phyloP scores from a whole-genome alignment of 2,888 invertebrate species.

The Drosophila diplacantha region DNA sequence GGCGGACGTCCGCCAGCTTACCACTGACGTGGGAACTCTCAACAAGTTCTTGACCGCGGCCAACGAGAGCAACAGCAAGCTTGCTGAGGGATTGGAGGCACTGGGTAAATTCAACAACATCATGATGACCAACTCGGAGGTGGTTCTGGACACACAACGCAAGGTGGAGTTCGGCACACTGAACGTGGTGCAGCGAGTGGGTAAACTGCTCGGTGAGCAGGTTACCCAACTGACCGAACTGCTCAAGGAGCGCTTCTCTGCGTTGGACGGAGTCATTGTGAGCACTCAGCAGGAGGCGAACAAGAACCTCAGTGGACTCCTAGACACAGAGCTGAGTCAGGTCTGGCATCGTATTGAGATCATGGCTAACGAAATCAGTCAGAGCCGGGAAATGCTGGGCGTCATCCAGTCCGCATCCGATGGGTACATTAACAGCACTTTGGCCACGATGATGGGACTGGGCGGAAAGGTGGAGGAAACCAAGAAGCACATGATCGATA shows the following conservation, averaged over 20 bases:
- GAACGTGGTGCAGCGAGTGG: slow-evolving; percentile 87
- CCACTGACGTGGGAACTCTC: slow-evolving; percentile 80
- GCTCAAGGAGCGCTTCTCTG: slow-evolving; percentile 84
- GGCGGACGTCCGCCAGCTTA: slow-evolving; percentile 79
- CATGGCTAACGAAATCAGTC: slow-evolving; percentile 89
- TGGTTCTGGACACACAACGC: slow-evolving; percentile 89
- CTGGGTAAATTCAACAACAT: slow-evolving; percentile 87
- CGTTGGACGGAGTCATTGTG: slow-evolving; percentile 83
- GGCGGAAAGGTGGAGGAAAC: slow-evolving; percentile 88
- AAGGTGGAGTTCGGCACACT: slow-evolving; percentile 90
- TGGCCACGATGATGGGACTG: slow-evolving; percentile 87
- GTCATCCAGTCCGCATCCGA: slow-evolving; percentile 86
- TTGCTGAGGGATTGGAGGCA: slow-evolving; percentile 79
- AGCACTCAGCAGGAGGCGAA: slow-evolving; percentile 85
- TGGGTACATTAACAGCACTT: slow-evolving; percentile 87
- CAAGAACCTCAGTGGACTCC: slow-evolving; percentile 85
- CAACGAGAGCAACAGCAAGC: slow-evolving; percentile 79
- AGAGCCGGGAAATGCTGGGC: slow-evolving; percentile 86
- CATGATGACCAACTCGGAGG: slow-evolving; percentile 89
- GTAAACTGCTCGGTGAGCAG: slow-evolving; percentile 83
- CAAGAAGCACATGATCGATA: slow-evolving; percentile 86
- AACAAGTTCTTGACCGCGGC: slow-evolving; percentile 80
- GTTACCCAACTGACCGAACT: slow-evolving; percentile 83
- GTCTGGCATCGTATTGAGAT: slow-evolving; percentile 94
- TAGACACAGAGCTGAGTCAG: slow-evolving; percentile 89